phyloP scores from a whole-genome alignment of 2,888 invertebrate species.

The Torymus tubicola region DNA sequence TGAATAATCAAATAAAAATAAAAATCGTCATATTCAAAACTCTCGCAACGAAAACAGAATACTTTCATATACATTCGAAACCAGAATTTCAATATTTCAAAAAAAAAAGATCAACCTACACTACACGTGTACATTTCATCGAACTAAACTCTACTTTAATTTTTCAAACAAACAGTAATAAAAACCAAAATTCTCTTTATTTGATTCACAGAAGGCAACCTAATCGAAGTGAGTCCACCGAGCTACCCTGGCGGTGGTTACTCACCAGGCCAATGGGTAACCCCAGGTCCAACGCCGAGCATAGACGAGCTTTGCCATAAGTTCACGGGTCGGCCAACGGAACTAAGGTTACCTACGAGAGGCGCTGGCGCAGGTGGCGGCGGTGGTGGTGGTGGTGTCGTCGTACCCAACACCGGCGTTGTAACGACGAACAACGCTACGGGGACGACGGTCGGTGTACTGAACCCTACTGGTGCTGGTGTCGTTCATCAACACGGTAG shows the following conservation, averaged over 20 bases:
- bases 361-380: conserved; percentile 56
- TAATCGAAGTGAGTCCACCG: conserved; percentile 73
- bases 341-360: conserved; percentile 73
- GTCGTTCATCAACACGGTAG: no score
- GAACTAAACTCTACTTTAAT: no score
- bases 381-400: conserved; percentile 67
- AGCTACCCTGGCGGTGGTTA: conserved; percentile 74
- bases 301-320: conserved; percentile 75
- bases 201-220: conserved; percentile 69
- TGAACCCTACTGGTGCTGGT: no score
- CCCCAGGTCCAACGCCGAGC: conserved; percentile 76
- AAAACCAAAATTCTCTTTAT: no score
- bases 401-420: background rate
- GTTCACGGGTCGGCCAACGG: conserved; percentile 73
- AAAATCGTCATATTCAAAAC: no score
- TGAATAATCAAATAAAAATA: no score
- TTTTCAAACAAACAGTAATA: no score
- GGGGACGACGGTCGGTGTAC: conserved; percentile 24
- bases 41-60: no score
- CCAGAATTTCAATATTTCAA: no score
- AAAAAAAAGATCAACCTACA: no score
- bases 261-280: conserved; percentile 77
- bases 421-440: background rate
- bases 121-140: no score
- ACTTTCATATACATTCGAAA: no score